These are phyloP conservation scores for Ctenoplectra terminalis DNA, from an alignment of 1,140 invertebrate species.

Conservation along the genomic window DNA sequence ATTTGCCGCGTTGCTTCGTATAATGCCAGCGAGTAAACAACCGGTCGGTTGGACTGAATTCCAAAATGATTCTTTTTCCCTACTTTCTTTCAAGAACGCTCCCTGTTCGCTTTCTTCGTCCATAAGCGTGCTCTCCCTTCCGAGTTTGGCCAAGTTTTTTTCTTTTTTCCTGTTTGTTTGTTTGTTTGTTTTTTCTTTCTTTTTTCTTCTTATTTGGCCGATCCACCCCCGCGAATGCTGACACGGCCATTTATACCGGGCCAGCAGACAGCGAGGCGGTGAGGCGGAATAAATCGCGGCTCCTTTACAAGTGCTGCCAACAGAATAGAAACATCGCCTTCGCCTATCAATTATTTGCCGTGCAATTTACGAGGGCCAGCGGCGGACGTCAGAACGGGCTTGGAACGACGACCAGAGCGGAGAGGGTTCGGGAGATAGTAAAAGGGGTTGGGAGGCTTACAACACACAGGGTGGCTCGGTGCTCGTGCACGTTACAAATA, in stretches of 20 bases:
- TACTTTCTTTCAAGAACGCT: not conserved
- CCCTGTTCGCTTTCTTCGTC: not conserved
- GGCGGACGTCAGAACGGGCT: constrained; percentile 61
- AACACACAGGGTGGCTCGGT: constrained; percentile 29
- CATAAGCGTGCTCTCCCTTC: not conserved
- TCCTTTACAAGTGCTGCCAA: constrained; percentile 81
- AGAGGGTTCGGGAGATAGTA: constrained; percentile 9
- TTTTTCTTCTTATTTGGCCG: constrained; percentile 11
- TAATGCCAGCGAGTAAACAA: constrained; percentile 30
- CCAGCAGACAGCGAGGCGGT: constrained; percentile 77
- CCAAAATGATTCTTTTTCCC: constrained; percentile 28
- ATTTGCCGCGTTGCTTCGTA: constrained; percentile 25
- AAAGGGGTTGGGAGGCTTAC: constrained; percentile 23
- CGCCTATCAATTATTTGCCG: constrained; percentile 81
- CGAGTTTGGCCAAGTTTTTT: not conserved
- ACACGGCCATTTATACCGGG: constrained; percentile 76
- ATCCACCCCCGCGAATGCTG: constrained; percentile 41
- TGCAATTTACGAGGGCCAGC: constrained; percentile 78
- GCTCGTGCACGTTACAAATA: constrained; percentile 72
- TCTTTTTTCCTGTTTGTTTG: not conserved
- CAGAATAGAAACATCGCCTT: constrained; percentile 82
- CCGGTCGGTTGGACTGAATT: constrained; percentile 22
- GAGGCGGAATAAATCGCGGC: constrained; percentile 81
- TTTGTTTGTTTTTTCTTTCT: not conserved
- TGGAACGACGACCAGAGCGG: constrained; percentile 54